A percentile compares a stretch with the other conserved stretches of the same genome.
These are phyloP conservation scores for Ambastaia sidthimunki DNA, from an alignment of 2,797 vertebrate species.

Conservation along the genomic window DNA sequence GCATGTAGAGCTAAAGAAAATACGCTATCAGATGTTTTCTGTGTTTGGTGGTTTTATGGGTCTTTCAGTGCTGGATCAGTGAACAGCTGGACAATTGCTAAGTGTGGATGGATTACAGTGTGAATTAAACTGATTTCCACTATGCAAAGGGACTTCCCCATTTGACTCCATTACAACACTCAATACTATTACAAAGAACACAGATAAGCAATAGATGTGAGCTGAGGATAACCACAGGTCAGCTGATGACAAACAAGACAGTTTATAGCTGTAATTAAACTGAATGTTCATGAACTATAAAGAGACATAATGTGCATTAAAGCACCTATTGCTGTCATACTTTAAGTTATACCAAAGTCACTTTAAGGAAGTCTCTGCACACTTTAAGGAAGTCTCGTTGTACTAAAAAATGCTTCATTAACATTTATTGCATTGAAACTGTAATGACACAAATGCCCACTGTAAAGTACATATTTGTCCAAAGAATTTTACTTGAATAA, in stretches of 20 bases:
- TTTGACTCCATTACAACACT: slow-evolving; percentile 42
- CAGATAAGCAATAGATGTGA: slow-evolving; percentile 8
- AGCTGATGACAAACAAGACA: neutral
- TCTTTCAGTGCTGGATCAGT: slow-evolving; percentile 21
- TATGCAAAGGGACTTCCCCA: slow-evolving; percentile 45
- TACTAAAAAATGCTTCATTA: too few relatives aligned
- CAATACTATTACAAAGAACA: slow-evolving; percentile 28
- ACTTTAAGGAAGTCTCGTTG: too few relatives aligned
- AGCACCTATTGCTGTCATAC: too few relatives aligned
- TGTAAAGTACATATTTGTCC: too few relatives aligned
- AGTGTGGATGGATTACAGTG: slow-evolving; percentile 45
- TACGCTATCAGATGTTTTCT: slow-evolving; percentile 3
- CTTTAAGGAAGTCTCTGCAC: too few relatives aligned
- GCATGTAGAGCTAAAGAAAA: slow-evolving; percentile 1
- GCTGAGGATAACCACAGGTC: neutral
- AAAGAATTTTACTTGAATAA: too few relatives aligned
- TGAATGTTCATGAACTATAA: neutral
- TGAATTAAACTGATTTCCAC: slow-evolving; percentile 58
- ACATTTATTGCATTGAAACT: too few relatives aligned
- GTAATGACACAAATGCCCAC: too few relatives aligned
- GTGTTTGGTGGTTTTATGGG: slow-evolving; percentile 20
- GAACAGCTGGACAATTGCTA: neutral
- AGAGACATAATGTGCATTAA: neutral
- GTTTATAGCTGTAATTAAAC: neutral
- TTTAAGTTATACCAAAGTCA: neutral